Evolutionary conservation across 2,797 vertebrate genomes (phyloP), one percentile per base, ranked within the genome.

Genomic region (Spinibarbus caldwelli): DNA sequence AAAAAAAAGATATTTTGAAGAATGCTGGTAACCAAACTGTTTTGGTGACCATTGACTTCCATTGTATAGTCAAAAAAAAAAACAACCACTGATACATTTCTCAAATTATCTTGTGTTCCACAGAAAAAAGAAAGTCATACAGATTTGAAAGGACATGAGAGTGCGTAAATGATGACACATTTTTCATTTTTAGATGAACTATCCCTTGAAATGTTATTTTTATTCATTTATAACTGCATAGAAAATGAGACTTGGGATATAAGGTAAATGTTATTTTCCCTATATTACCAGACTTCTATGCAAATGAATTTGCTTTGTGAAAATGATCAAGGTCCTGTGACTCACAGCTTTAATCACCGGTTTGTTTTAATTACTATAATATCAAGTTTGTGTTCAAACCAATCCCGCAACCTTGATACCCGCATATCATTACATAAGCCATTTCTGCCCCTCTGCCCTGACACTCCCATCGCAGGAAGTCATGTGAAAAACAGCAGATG

Each of bases 301-400:
- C 34, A 57, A 15, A 38, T 23, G 1, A 36, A 54, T 23, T 36
- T n/a, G 6, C 31, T n/a, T 76, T 76, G 23, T 76, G 43, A 73
- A 73, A 52, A 59, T 38, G 54, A 43, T 66, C 29, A 68, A 34
- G 21, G 23, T 17, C 62, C 15, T 78, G 36, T 59, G 75, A 41
- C 34, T 78, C 34, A 59, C 57, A 59, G 52, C 52, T 59, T 78
- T 41, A 62, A 84, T 78, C 21, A 41, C 23, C 15, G n/a, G 36
- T 59, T 41, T 59, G 52, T 59, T 77, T 59, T 26, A 59, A n/a
- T 57, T 59, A 34, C 45, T 47, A 29, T 7, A 15, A 76, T n/a
- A 76, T 54, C 31, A 76, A 54, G 52, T n/a, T 59, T 59, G 75
- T 41, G 54, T 78, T 26, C 14, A 41, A 78, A 57, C 23, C 52